These are phyloP conservation scores for Acanthacorydalis orientalis DNA, from an alignment of 2,888 invertebrate species.

Conservation along the genomic window DNA sequence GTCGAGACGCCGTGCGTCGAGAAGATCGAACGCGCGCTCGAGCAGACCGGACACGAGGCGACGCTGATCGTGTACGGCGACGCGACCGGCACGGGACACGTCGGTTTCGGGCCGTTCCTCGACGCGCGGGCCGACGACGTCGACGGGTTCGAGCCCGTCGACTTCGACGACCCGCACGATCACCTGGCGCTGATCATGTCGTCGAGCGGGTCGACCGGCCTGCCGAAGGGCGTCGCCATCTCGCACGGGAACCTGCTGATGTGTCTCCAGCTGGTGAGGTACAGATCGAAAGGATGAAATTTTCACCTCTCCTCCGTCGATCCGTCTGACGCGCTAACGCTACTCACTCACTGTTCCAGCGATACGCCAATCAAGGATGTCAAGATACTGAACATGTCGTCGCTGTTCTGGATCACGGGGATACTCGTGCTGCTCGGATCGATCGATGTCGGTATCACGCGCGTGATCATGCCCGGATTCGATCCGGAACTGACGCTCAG, in stretches of 20 bases:
- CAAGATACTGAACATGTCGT: neutral
- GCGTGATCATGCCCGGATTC: neutral
- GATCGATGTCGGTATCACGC: neutral
- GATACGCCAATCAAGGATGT: too few relatives aligned
- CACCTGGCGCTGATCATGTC: conserved; percentile 25
- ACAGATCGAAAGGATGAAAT: too few relatives aligned
- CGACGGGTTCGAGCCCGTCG: neutral
- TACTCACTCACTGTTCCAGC: too few relatives aligned
- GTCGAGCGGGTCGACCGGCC: conserved; percentile 53
- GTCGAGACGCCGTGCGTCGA: conserved; percentile 9
- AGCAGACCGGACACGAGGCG: conserved; percentile 7
- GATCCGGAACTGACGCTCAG: neutral
- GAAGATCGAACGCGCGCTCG: conserved; percentile 10
- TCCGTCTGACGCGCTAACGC: too few relatives aligned
- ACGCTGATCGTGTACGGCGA: conserved; percentile 13
- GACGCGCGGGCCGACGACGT: neutral
- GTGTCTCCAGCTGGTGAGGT: too few relatives aligned
- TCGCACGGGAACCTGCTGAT: conserved; percentile 33
- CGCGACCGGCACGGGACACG: neutral
- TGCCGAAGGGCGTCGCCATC: conserved; percentile 48
- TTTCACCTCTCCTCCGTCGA: too few relatives aligned
- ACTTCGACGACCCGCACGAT: neutral
- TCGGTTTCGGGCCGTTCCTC: neutral
- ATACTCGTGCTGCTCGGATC: neutral
- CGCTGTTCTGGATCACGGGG: neutral